phyloP scores from a whole-genome alignment of 2,888 invertebrate genomes.

The Augochlorella aurata region DNA sequence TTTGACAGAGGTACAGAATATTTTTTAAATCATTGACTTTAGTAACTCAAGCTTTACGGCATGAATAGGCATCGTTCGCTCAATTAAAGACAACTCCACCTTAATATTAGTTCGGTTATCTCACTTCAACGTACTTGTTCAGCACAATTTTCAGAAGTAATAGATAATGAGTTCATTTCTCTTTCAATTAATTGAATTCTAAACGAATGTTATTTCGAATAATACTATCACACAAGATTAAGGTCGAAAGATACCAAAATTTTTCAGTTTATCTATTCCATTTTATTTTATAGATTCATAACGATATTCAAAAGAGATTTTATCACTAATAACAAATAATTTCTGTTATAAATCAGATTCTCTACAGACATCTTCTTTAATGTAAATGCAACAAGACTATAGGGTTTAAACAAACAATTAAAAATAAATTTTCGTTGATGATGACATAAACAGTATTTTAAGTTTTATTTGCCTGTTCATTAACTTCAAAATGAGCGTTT shows the following conservation, averaged over 20 bases:
- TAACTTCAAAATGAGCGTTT: neutral
- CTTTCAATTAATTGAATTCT: neutral
- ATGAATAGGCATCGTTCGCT: neutral
- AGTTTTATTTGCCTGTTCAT: neutral
- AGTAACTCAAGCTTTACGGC: neutral
- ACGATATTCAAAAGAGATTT: neutral
- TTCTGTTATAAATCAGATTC: neutral
- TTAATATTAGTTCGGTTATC: conserved; percentile 10
- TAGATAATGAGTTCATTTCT: neutral
- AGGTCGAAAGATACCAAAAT: neutral
- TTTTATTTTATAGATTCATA: neutral
- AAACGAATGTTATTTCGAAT: neutral
- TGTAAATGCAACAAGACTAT: neutral
- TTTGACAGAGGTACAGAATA: neutral
- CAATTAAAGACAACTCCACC: conserved; percentile 12
- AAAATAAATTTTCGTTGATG: neutral
- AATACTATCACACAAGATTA: neutral
- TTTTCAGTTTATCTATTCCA: neutral
- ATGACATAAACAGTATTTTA: neutral
- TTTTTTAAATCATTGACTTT: neutral
- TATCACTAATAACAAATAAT: neutral
- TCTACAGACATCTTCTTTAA: neutral
- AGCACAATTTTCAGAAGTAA: neutral
- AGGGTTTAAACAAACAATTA: neutral
- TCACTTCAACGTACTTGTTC: neutral